A percentile compares a stretch with the other conserved stretches of the same genome.
phyloP scores from a whole-genome alignment of 1,140 invertebrate genomes.

The Acyrthosiphon pisum region DNA sequence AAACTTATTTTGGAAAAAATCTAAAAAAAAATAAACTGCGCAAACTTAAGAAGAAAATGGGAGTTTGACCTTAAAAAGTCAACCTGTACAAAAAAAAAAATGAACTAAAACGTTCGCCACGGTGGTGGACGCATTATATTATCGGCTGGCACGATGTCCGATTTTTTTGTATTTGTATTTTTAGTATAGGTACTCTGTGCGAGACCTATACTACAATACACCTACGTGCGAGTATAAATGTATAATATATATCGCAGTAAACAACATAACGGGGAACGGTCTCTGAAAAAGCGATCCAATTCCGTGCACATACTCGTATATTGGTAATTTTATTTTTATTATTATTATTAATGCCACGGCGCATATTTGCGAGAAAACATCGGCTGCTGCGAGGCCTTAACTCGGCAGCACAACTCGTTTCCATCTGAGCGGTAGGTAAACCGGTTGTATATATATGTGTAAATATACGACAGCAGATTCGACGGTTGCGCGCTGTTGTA shows the following conservation, averaged over 20 bases:
- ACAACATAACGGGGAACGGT: neutral
- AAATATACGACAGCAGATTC: neutral
- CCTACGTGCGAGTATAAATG: neutral
- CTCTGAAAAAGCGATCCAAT: constrained; percentile 4
- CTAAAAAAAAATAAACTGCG: neutral
- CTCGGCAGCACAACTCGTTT: neutral
- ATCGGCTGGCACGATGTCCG: neutral
- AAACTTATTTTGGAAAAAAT: neutral
- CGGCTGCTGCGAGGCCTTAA: neutral
- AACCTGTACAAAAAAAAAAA: neutral
- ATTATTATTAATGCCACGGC: neutral
- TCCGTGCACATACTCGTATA: neutral
- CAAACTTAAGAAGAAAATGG: neutral
- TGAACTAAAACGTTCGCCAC: neutral
- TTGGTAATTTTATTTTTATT: neutral
- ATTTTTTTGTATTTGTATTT: neutral
- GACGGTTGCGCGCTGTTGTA: neutral
- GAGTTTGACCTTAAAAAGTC: neutral
- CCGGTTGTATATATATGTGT: neutral
- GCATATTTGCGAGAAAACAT: constrained; percentile 26
- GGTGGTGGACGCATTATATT: neutral
- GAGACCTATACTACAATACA: neutral
- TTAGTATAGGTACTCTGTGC: neutral
- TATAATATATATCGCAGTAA: neutral
- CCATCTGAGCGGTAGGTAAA: neutral